Base-by-base conservation (phyloP, 2,113 vertebrate species). In the Butorides virescens region DNA sequence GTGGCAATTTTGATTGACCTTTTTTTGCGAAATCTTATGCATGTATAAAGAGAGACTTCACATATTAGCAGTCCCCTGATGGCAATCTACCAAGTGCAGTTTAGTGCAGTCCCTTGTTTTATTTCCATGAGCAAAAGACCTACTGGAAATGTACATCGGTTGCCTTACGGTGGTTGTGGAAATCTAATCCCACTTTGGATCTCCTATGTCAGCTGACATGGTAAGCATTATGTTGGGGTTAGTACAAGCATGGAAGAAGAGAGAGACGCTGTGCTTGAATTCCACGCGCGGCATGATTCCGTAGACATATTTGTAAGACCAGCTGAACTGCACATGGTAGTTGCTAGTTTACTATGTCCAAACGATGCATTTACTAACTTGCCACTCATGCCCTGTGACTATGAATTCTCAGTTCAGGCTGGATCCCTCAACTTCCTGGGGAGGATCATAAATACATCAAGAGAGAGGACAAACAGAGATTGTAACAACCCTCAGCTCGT, bases 261-360 rank as follows among this genome's bases (percentile, higher is more conserved):
- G 46, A 73, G 58, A 63, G 65, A 63, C 37, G 22, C 44, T 59
- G 16, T 1, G 1, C 46, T 42, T 66, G 19, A 82, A 67, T 73
- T 83, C 39, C 49, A n/a, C 0, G 0, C 3, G 39, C 1, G 1
- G 32, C 25, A 29, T 7, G 26, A 65, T 37, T 70, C 34, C 56
- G 19, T 47, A n/a, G 10, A 58, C 11, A 47, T 34, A 36, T 4
- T 44, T 44, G 5, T 42, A 65, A 65, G 34, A 59, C 22, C 37
- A 59, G 23, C 11, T 37, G 50, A 63, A 65, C 19, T 22, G 34
- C 49, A 49, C 5, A 2, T 3, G 15, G 19, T 9, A 19, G 10
- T 44, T 59, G 12, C 37, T 20, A 15, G 22, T 49, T 10, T 53
- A 26, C 37, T 44, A 32, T 4, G 2, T 66, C 39, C 80, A 71